Evolutionary conservation across 1,140 invertebrate species (phyloP), one percentile per base, ranked within the genome.

Genomic region (Sminthurinus signatus): DNA sequence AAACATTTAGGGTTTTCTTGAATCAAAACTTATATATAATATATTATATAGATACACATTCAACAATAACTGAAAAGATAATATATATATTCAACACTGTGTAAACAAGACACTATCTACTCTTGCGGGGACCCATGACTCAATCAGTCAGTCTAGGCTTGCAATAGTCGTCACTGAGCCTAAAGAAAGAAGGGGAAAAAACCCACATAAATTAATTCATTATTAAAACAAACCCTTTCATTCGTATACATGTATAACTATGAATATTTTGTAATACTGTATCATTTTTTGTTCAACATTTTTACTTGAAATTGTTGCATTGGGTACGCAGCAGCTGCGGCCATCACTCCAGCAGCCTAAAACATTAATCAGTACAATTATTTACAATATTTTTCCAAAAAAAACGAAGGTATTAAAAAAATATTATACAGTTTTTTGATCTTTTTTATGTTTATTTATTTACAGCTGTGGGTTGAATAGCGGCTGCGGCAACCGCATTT

Each of bases 241-340:
- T 28, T 28, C 25, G 23, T 27, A 52, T 23, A 52, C 44, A 52
- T 52, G 14, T 52, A 14, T 39, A 39, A 39, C 8, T 39, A 8
- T 39, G 36, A 10, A 39, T 46, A 46, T n/a, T 10, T 46, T 21
- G n/a, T 4, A n/a, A 17, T 17, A 46, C 15, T 14, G 19, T 8
- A 46, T 10, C 44, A 46, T 21, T 46, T 4, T 21, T 4, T 48
- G 44, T 25, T 10, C 44, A 5, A 48, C 44, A 27, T 31, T 48
- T n/a, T 10, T 42, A 71, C 70, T 58, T 71, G 70, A 36, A 71
- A 71, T 36, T 71, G 70, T 55, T 71, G 70, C 70, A 71, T 68
- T 10, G 70, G 70, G 32, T 71, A 71, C 31, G 66, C 70, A 46
- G 70, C 65, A 1, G 62, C 62, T 28, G 69, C 68, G 19, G 64